Evolutionary conservation across 1,140 invertebrate genomes (phyloP).

Genomic region (Conopomorpha cramerella): DNA sequence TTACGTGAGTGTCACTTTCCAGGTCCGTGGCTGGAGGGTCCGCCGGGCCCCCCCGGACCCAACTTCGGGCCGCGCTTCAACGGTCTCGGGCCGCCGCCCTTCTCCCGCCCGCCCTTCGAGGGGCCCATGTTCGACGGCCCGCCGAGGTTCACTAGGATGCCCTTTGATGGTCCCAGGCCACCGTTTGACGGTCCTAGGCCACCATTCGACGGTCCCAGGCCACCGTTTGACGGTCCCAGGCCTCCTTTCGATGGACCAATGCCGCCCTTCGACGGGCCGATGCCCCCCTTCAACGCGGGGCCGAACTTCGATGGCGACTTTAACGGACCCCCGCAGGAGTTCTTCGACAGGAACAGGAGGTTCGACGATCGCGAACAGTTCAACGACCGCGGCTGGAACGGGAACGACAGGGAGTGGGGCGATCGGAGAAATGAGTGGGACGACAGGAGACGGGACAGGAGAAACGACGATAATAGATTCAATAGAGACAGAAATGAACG

Average conservation of each 20-base stretch:
- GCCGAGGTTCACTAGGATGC: constrained; percentile 7
- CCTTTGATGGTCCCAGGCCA: constrained; percentile 23
- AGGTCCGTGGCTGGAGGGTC: constrained; percentile 53
- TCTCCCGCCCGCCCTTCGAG: constrained; percentile 17
- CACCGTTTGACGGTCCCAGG: constrained; percentile 15
- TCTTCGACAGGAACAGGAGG: constrained; percentile 32
- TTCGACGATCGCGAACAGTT: constrained; percentile 38
- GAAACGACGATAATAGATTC: not conserved
- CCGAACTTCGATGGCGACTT: constrained; percentile 22
- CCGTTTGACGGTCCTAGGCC: constrained; percentile 14
- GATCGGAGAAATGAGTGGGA: constrained; percentile 34
- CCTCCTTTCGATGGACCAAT: constrained; percentile 17
- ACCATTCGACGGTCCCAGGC: constrained; percentile 11
- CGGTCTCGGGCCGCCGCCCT: constrained; percentile 4
- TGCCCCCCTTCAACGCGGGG: constrained; percentile 13
- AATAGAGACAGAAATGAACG: constrained; percentile 4
- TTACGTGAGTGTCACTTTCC: constrained; percentile 15
- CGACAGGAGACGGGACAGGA: constrained; percentile 23
- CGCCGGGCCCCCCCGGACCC: constrained; percentile 18
- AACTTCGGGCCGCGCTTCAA: constrained; percentile 29
- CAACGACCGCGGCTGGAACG: constrained; percentile 37
- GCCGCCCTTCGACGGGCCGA: constrained; percentile 6
- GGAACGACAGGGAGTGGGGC: constrained; percentile 31
- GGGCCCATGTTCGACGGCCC: constrained; percentile 25
- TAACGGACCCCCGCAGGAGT: constrained; percentile 35